Evolutionary conservation across 2,888 invertebrate genomes (phyloP), one percentile per base, ranked within the genome.

Genomic region (Cephus rjabovi): DNA sequence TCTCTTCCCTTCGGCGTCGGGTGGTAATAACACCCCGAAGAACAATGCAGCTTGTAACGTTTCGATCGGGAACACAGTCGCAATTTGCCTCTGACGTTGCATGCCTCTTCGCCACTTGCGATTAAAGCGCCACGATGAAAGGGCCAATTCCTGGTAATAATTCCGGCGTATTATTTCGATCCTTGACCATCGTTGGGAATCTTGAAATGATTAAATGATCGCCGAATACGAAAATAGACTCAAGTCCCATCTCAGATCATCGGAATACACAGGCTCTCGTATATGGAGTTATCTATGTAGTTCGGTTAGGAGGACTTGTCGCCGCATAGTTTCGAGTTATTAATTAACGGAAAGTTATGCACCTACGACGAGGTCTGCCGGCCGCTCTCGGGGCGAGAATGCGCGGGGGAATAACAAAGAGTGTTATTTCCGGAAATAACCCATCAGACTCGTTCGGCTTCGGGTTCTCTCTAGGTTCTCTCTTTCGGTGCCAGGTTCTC

Each of bases 11-110:
- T 30, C 75, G 34, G 71, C 71, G 69, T 34, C 76, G 74, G 79
- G 77, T 82, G 83, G 86, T 86, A 86, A 86, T 86, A 84, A 86
- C 83, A 82, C 76, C 79, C 78, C 81, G 78, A 76, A 77, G 85
- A 86, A 87, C 86, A 86, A 86, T 86, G 82, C 77, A 70, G 68
- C 75, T 76, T 76, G 74, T 69, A 12, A 71, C 34, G 12, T 40
- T 34, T 35, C 74, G 74, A 68, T 77, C 77, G 77, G 40, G 75
- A 75, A 79, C 71, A 71, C 56, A 73, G 15, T 69, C 35, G 79
- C 76, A 81, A 83, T 83, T 82, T 82, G 79, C 82, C 81, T 80
- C 77, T 80, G 80, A 82, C 81, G 75, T 75, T 73, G 77, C 74
- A 79, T 40, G 75, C 71, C 79, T 75, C 71, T 69, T 71, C 73